phyloP scores from a whole-genome alignment of 1,140 invertebrate genomes.

The Euura lappo region DNA sequence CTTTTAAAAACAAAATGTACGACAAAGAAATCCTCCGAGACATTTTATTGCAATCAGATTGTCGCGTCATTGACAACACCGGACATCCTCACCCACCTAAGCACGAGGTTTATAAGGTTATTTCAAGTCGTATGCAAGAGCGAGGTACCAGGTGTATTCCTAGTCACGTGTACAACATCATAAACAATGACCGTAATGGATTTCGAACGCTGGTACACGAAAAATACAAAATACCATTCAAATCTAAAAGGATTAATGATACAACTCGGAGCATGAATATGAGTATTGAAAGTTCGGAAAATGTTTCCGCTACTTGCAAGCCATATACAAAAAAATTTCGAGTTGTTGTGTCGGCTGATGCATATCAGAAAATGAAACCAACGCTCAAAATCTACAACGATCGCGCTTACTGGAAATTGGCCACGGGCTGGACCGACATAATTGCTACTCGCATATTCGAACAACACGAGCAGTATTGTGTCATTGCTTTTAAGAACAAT shows the following conservation, averaged over 20 bases:
- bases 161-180: conserved; percentile 17
- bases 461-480: conserved; percentile 20
- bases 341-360: neutral
- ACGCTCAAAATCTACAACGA: conserved; percentile 13
- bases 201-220: conserved; percentile 4
- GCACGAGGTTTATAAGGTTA: conserved; percentile 4
- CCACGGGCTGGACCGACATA: conserved; percentile 16
- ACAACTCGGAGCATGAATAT: no score
- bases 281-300: conserved; percentile 8
- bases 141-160: conserved; percentile 12
- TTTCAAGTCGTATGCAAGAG: conserved; percentile 18
- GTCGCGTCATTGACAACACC: conserved; percentile 1
- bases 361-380: conserved; percentile 12
- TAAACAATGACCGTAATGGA: conserved; percentile 18
- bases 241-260: neutral
- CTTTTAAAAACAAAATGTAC: no score
- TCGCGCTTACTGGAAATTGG: conserved; percentile 18
- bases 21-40: neutral
- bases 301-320: neutral
- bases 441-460: conserved; percentile 15
- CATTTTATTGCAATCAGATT: neutral
- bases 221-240: conserved; percentile 5
- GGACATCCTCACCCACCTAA: conserved; percentile 4
- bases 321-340: neutral
- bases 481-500: conserved; percentile 23